Evolutionary conservation across 1,140 invertebrate genomes (phyloP).

Genomic region (Dysdera silvatica): DNA sequence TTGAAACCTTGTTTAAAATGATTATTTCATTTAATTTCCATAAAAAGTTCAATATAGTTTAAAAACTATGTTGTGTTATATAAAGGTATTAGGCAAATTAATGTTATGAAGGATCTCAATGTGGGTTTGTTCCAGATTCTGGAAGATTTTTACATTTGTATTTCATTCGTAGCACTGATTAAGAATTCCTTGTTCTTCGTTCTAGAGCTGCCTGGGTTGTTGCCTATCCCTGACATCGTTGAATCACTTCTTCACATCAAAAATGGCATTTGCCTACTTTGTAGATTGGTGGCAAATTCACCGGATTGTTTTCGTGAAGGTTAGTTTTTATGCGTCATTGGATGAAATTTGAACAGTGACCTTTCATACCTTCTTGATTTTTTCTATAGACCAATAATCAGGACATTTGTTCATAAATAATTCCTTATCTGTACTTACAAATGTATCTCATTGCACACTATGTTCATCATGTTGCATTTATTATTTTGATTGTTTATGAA

Average conservation of each 20-base stretch:
- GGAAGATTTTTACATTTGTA: too few relatives aligned
- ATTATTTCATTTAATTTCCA: too few relatives aligned
- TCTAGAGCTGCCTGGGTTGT: slow-evolving; percentile 70
- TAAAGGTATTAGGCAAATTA: too few relatives aligned
- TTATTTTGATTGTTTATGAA: too few relatives aligned
- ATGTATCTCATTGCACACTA: too few relatives aligned
- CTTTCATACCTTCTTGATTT: neutral
- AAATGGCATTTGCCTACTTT: slow-evolving; percentile 80
- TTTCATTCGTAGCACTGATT: neutral
- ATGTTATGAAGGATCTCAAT: too few relatives aligned
- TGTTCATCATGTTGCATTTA: too few relatives aligned
- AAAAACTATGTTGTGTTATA: too few relatives aligned
- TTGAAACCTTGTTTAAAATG: too few relatives aligned
- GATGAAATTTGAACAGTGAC: too few relatives aligned
- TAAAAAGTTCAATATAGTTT: too few relatives aligned
- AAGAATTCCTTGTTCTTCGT: neutral
- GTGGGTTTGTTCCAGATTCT: too few relatives aligned
- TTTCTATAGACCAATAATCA: neutral
- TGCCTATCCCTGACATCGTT: slow-evolving; percentile 66
- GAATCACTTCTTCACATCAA: slow-evolving; percentile 85
- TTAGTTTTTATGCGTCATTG: slow-evolving; percentile 38
- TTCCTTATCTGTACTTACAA: neutral
- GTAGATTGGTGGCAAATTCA: slow-evolving; percentile 79
- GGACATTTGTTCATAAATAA: neutral
- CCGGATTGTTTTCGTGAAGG: slow-evolving; percentile 86